Percentiles rank a stretch among this genome's conserved stretches.
Evolutionary conservation across 2,113 vertebrate genomes (phyloP).

Genomic region (Actinemys pallida): DNA sequence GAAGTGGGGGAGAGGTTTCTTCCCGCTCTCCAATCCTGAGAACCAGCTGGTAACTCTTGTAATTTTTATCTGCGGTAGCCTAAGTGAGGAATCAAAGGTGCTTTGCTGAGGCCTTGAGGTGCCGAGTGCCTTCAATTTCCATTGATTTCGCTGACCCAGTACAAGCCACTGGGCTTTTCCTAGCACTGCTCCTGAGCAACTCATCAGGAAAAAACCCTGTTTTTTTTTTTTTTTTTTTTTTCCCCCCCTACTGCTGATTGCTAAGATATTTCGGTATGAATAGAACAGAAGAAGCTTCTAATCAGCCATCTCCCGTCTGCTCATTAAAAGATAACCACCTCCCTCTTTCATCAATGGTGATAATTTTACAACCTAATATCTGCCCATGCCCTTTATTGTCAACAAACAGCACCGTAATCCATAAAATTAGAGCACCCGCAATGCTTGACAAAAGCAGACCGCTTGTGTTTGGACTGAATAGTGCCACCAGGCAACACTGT

Average conservation of each 20-base stretch:
- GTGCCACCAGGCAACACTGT: not conserved
- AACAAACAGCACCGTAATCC: not conserved
- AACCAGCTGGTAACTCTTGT: not conserved
- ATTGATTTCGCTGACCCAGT: not conserved
- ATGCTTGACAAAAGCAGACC: not conserved
- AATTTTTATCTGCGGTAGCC: not conserved
- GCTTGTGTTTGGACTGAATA: not conserved
- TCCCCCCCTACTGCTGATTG: not conserved
- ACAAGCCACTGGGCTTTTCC: accelerated
- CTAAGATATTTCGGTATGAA: not conserved
- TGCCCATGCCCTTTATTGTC: not conserved
- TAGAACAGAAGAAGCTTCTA: conserved; percentile 27
- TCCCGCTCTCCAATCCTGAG: not conserved
- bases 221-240: not conserved
- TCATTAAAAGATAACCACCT: conserved; percentile 22
- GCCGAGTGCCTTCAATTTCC: not conserved
- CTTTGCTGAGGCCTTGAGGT: not conserved
- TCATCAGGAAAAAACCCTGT: not conserved
- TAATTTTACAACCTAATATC: not conserved
- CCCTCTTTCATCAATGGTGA: too few relatives aligned
- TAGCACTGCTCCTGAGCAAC: not conserved
- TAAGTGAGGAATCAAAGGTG: not conserved
- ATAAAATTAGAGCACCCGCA: not conserved
- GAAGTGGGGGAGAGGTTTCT: not conserved
- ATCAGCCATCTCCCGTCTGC: conserved; percentile 21